Conservation (phyloP, 1,140 invertebrate genomes). For the Plectrocnemia conspersa region DNA sequence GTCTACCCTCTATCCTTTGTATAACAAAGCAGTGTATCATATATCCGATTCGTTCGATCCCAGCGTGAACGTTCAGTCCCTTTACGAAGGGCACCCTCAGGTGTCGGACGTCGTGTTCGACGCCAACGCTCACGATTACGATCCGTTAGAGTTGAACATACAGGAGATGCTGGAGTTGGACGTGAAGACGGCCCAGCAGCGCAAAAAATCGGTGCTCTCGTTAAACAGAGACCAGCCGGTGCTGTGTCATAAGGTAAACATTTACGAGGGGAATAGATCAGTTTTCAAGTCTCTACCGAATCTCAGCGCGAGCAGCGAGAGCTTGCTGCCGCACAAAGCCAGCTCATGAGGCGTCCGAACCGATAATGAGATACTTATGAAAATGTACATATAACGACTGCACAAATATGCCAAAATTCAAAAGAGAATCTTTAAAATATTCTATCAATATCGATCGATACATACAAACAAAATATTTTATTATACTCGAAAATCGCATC, state of each 20-base stretch:
- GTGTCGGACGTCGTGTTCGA: slow-evolving; percentile 43
- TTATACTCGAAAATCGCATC: no score
- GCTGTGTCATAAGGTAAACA: slow-evolving; percentile 28
- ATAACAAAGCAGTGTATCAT: slow-evolving; percentile 33
- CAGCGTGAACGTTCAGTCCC: slow-evolving; percentile 16
- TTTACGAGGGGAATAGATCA: slow-evolving; percentile 28
- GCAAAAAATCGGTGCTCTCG: slow-evolving; percentile 32
- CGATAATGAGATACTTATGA: no score
- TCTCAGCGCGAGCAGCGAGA: slow-evolving; percentile 60
- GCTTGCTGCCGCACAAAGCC: slow-evolving; percentile 48
- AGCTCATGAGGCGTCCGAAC: slow-evolving; percentile 29
- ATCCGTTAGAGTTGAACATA: slow-evolving; percentile 49
- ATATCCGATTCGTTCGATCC: slow-evolving; percentile 34
- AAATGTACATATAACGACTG: no score
- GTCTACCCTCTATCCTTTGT: slow-evolving; percentile 23
- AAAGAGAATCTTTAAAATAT: no score
- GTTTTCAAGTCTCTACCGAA: slow-evolving; percentile 60
- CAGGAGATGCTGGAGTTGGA: slow-evolving; percentile 51
- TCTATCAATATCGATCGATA: no score
- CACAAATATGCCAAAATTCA: no score
- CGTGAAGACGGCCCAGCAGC: slow-evolving; percentile 39
- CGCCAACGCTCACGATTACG: slow-evolving; percentile 39
- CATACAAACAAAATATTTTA: no score
- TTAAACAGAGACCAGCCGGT: slow-evolving; percentile 31
- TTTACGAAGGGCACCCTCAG: slow-evolving; percentile 28